These are phyloP conservation scores for Lepidurus packardi DNA, from an alignment of 1,140 invertebrate species.

Conservation along the genomic window DNA sequence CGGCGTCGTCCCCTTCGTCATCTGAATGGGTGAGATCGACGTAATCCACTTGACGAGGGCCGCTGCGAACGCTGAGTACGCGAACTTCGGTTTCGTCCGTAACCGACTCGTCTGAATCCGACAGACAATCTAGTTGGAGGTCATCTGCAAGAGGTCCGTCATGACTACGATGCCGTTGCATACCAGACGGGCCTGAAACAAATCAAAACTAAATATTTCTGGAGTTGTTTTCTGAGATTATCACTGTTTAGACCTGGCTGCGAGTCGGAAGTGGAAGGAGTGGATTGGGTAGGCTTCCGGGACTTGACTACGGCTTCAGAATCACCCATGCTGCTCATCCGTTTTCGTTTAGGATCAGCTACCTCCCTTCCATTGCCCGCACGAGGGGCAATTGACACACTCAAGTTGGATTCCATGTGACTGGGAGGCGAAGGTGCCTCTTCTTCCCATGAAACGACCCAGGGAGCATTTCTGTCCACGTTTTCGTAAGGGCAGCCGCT, in stretches of 20 bases:
- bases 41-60: constrained; percentile 49
- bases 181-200: constrained; percentile 32
- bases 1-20: constrained; percentile 33
- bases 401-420: not conserved
- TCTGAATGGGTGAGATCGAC: constrained; percentile 54
- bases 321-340: constrained; percentile 28
- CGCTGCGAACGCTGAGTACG: constrained; percentile 37
- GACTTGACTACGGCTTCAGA: constrained; percentile 29
- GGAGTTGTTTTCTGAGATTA: too few species aligned
- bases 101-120: constrained; percentile 34
- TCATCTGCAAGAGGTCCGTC: constrained; percentile 64
- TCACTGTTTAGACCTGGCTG: not conserved
- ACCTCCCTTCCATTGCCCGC: not conserved
- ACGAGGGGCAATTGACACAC: not conserved
- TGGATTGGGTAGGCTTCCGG: constrained; percentile 23
- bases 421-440: constrained; percentile 20
- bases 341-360: constrained; percentile 22
- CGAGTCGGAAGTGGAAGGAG: not conserved
- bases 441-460: constrained; percentile 4
- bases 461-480: constrained; percentile 12
- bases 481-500: not conserved
- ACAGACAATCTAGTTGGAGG: constrained; percentile 70
- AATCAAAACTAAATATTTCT: not conserved
- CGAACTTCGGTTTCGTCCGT: constrained; percentile 54
- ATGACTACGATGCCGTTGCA: constrained; percentile 37